Percentiles rank a stretch among this genome's conserved stretches.
Conservation (phyloP, 2,888 invertebrate species). For the Drosophila dives region DNA sequence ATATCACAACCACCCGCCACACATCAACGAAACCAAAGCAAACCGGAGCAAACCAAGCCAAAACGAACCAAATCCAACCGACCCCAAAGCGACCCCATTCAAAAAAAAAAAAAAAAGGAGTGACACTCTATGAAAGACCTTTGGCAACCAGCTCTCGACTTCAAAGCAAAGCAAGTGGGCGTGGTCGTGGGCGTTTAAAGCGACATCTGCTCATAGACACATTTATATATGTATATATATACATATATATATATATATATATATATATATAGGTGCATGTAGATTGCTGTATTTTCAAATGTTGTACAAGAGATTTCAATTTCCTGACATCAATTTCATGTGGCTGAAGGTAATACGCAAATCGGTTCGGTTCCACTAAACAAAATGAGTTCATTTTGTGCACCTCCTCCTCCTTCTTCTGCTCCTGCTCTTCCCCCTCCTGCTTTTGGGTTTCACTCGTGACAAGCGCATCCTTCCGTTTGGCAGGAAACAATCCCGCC, state of each 20-base stretch:
- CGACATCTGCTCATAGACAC: conserved; percentile 3
- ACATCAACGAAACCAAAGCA: conserved; percentile 8
- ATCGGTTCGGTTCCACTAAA: conserved; percentile 1
- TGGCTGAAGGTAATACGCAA: not conserved
- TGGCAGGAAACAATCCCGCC: not conserved
- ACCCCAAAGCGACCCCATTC: conserved; percentile 31
- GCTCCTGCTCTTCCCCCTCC: not conserved
- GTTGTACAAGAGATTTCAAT: conserved; percentile 44
- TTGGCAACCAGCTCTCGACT: conserved; percentile 37
- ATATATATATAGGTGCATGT: not conserved
- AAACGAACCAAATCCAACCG: conserved; percentile 2
- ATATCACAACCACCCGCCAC: conserved; percentile 23
- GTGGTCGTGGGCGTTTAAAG: conserved; percentile 6
- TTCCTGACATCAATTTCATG: conserved; percentile 44
- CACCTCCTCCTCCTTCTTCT: not conserved
- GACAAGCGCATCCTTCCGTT: conserved; percentile 10
- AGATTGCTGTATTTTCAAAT: conserved; percentile 27
- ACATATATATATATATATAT: not conserved
- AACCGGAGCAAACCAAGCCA: conserved; percentile 1
- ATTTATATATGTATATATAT: not conserved
- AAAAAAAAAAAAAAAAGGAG: conserved; percentile 16
- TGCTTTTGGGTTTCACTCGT: not conserved
- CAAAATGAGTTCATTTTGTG: not conserved
- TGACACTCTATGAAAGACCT: conserved; percentile 34
- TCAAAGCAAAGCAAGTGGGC: conserved; percentile 49